Conservation (phyloP, 2,888 invertebrate genomes). For the Sacculina carcini region DNA sequence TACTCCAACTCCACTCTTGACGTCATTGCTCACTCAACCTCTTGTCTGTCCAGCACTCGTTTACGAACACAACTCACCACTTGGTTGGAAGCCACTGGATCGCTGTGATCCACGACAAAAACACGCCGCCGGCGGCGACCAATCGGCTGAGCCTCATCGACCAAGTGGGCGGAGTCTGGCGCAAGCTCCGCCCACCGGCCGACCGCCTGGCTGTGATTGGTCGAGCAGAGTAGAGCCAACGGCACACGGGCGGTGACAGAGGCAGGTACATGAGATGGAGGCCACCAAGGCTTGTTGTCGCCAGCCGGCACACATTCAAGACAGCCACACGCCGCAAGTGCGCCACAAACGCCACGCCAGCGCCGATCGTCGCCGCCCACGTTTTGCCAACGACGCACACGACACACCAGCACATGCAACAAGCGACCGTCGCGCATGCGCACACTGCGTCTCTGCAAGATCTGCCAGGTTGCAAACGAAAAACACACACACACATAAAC, state of each 20-base stretch:
- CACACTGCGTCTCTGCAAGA: neutral
- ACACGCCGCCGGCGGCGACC: too few species aligned
- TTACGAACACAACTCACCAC: too few species aligned
- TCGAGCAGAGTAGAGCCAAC: too few species aligned
- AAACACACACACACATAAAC: neutral
- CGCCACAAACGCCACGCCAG: slow-evolving; percentile 16
- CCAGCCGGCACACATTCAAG: neutral
- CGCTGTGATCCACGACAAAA: too few species aligned
- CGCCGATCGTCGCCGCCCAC: slow-evolving; percentile 19
- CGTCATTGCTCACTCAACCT: too few species aligned
- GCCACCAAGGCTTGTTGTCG: neutral
- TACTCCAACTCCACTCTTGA: too few species aligned
- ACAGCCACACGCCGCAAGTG: slow-evolving; percentile 23
- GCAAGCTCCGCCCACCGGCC: too few species aligned
- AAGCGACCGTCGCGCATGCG: neutral
- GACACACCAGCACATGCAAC: neutral
- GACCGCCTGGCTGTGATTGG: too few species aligned
- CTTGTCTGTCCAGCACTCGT: too few species aligned
- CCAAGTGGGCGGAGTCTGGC: too few species aligned
- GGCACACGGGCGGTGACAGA: neutral
- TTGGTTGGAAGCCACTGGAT: too few species aligned
- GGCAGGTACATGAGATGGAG: neutral
- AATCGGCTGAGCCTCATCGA: too few species aligned
- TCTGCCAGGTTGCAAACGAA: neutral
- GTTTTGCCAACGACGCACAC: slow-evolving; percentile 16